Conservation (phyloP, 2,888 invertebrate species). For the Polyommatus iphigenia region DNA sequence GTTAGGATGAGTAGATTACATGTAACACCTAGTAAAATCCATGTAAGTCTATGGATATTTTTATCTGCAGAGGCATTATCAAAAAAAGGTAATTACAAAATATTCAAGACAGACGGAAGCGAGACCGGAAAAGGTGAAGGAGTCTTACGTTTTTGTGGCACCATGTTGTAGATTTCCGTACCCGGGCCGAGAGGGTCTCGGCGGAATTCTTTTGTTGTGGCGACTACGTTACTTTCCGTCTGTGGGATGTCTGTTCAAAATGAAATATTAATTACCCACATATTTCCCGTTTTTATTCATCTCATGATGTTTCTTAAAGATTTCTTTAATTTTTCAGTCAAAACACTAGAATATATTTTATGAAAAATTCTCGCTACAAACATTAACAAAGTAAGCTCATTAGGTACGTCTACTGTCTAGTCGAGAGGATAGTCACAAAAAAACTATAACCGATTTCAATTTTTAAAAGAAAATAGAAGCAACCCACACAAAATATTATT, state of each 20-base stretch:
- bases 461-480: neutral
- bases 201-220: constrained; percentile 27
- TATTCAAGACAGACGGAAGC: constrained; percentile 35
- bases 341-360: neutral
- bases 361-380: neutral
- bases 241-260: neutral
- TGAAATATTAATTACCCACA: constrained; percentile 13
- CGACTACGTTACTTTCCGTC: constrained; percentile 23
- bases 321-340: neutral
- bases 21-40: too few relatives aligned
- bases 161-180: constrained; percentile 25
- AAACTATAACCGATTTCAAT: neutral
- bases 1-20: too few relatives aligned
- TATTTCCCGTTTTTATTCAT: neutral
- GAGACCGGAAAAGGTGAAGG: neutral
- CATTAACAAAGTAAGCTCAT: neutral
- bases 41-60: too few relatives aligned
- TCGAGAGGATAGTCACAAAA: neutral
- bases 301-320: neutral
- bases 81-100: constrained; percentile 13
- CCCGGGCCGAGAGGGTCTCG: constrained; percentile 9
- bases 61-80: neutral
- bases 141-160: constrained; percentile 29
- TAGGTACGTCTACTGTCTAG: neutral
- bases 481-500: neutral